Evolutionary conservation across 2,888 invertebrate genomes (phyloP).

Genomic region (Lamellibrachia columna): DNA sequence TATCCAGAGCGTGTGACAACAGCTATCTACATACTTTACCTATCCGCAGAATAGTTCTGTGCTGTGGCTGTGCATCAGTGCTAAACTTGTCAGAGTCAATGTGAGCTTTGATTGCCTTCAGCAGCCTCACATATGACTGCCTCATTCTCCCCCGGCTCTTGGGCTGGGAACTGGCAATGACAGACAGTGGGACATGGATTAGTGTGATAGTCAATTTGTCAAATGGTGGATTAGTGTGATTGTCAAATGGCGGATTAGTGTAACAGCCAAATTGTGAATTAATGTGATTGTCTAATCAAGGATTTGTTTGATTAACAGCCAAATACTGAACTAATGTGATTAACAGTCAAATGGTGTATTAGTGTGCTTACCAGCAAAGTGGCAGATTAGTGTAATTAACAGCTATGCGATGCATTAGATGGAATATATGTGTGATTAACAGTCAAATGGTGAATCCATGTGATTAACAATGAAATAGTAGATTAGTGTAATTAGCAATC

Average conservation of each 20-base stretch:
- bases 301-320: no score
- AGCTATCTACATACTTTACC: constrained; percentile 55
- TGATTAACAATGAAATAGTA: no score
- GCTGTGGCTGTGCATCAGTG: constrained; percentile 57
- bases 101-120: constrained; percentile 23
- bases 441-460: no score
- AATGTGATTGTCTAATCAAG: background rate
- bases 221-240: background rate
- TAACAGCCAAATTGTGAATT: background rate
- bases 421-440: no score
- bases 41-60: constrained; percentile 76
- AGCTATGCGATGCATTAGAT: no score
- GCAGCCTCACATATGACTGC: constrained; percentile 18
- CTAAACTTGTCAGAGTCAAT: constrained; percentile 65
- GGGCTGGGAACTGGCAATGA: background rate
- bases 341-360: no score
- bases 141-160: background rate
- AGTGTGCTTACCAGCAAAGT: no score
- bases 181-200: background rate
- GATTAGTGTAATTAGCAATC: no score
- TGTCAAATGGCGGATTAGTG: background rate
- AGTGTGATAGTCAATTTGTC: background rate
- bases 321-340: no score
- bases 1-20: background rate
- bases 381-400: no score